A percentile compares a stretch with the other conserved stretches of the same genome.
phyloP scores from a whole-genome alignment of 1,140 invertebrate genomes.

The Panulirus ornatus region DNA sequence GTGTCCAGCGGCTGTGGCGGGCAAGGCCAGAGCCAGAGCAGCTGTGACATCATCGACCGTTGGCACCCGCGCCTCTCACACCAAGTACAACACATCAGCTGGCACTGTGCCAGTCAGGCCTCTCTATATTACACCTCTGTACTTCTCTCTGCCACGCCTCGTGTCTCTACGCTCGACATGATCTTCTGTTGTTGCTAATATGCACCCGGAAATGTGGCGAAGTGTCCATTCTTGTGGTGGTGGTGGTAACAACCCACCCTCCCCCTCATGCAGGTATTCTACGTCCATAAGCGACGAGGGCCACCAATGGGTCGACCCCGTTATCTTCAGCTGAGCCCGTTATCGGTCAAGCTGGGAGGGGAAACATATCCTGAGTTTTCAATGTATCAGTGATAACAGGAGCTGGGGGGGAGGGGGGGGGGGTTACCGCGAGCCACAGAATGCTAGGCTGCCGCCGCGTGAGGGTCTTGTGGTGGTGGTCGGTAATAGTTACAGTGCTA shows the following conservation, averaged over 20 bases:
- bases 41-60: constrained; percentile 39
- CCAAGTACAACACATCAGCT: constrained; percentile 45
- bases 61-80: constrained; percentile 34
- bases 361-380: not conserved
- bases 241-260: too few species aligned
- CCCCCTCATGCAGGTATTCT: not conserved
- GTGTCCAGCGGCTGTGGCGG: too few species aligned
- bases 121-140: constrained; percentile 20
- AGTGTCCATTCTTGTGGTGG: too few species aligned
- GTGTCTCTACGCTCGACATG: too few species aligned
- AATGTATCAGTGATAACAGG: constrained; percentile 3
- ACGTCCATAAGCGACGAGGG: not conserved
- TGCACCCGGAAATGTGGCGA: too few species aligned
- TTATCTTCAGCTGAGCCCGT: not conserved
- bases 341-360: not conserved
- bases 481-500: not conserved
- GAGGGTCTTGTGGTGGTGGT: too few species aligned
- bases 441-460: too few species aligned
- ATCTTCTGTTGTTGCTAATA: too few species aligned
- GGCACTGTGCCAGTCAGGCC: constrained; percentile 25
- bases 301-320: not conserved
- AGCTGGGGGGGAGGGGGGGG: not conserved
- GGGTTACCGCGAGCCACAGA: not conserved
- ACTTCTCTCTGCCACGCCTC: not conserved
- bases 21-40: not conserved